Evolutionary conservation across 2,113 vertebrate genomes (phyloP), one percentile per base, ranked within the genome.

Genomic region (Nycticebus coucang): DNA sequence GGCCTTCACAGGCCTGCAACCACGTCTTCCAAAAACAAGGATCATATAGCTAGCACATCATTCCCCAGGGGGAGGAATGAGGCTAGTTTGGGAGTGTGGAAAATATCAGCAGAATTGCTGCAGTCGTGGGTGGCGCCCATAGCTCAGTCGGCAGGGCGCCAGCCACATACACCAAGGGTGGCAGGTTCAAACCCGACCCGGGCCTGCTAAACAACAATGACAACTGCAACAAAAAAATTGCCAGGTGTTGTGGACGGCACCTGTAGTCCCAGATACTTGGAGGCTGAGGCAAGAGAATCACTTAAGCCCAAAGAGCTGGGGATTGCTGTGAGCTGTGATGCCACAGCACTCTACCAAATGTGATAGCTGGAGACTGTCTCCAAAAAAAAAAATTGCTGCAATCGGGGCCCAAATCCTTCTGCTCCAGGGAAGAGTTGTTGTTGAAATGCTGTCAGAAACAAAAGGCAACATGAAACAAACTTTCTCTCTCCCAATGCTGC

Each of bases 1-100:
- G 4, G 2, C 6, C 6, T 18, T 26, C 24, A 0, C 6, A 8
- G 1, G 13, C 17, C 11, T 37, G 1, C 62, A 28, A 80, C 19
- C 7, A 13, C 6, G 21, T 8, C 26, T 4, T 64, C 18, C 26
- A 18, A 5, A 22, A 77, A 75, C 21, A 4, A 81, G 8, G 12
- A 24, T 15, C 0, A 0, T 33, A 30, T 7, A 60, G 7, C 33
- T 72, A 18, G 19, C 18, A 3, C 28, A 28, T 69, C 41, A 3
- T 41, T 87, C 37, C 7, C 50, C 15, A 15, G 0, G 10, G 28
- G 2, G 3, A 35, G 10, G 62, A 91, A 45, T 30, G 22, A 30
- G 26, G 37, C 22, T 37, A 14, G 2, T 21, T 22, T 66, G 11
- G 19, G 7, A 71, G 4, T 14, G 6, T 17, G 30, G 3, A 87